phyloP scores from a whole-genome alignment of 2,797 vertebrate genomes.

The Octomys mimax region DNA sequence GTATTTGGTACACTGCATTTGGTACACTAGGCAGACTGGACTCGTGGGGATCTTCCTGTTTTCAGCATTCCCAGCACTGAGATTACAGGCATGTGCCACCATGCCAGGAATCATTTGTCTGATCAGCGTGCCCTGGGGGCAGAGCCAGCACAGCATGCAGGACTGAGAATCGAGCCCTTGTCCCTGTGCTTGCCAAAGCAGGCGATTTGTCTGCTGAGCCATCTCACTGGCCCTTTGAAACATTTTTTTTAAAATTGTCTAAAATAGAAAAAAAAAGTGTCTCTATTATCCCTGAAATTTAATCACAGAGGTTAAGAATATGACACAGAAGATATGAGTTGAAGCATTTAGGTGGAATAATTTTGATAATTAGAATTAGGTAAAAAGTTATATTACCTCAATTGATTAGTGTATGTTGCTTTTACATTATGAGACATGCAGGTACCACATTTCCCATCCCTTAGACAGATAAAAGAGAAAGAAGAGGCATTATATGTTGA shows the following conservation, averaged over 20 bases:
- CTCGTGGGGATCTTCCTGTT: too few species aligned
- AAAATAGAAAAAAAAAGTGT: neutral
- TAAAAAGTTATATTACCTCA: neutral
- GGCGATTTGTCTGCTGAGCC: too few species aligned
- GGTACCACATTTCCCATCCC: neutral
- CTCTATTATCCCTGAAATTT: neutral
- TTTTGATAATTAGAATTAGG: neutral
- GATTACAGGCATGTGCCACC: too few species aligned
- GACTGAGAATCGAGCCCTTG: too few species aligned
- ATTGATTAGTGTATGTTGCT: neutral
- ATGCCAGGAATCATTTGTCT: too few species aligned
- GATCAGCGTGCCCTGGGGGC: too few species aligned
- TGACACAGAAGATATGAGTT: neutral
- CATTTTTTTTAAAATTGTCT: neutral
- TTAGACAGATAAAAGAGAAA: neutral
- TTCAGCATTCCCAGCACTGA: too few species aligned
- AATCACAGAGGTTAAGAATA: conserved; percentile 36
- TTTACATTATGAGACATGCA: neutral
- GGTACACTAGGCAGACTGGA: too few species aligned
- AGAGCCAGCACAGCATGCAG: too few species aligned
- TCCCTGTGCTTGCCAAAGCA: too few species aligned
- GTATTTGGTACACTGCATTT: too few species aligned
- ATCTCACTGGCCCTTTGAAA: neutral
- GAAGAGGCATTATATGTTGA: neutral
- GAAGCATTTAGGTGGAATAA: neutral